phyloP scores from a whole-genome alignment of 2,113 vertebrate genomes.

The Brachypodius melanocephalos region DNA sequence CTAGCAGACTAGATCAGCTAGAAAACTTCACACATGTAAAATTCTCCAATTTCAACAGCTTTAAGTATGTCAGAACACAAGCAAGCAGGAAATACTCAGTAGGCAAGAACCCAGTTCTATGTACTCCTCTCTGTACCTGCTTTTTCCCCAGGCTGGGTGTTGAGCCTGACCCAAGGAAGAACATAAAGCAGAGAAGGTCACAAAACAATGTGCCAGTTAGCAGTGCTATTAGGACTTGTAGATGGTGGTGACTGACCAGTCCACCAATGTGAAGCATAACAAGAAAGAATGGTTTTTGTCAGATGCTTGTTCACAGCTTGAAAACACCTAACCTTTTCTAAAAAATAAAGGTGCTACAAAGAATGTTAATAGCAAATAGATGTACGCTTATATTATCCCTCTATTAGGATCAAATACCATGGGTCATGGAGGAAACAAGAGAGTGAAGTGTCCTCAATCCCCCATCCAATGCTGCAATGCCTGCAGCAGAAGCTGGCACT shows the following conservation, averaged over 20 bases:
- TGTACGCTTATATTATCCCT: not conserved
- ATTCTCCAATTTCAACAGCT: not conserved
- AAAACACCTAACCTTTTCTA: not conserved
- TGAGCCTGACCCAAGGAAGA: not conserved
- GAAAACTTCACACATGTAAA: not conserved
- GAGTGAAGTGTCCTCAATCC: not conserved
- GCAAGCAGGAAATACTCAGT: not conserved
- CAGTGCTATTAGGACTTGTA: not conserved
- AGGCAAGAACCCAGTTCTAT: not conserved
- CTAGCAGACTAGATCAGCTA: not conserved
- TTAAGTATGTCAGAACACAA: not conserved
- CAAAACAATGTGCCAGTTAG: not conserved
- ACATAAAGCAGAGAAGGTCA: not conserved
- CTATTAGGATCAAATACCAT: not conserved
- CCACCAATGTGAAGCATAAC: not conserved
- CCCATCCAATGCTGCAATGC: not conserved
- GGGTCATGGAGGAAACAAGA: not conserved
- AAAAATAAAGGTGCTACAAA: not conserved
- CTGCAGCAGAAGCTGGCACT: not conserved
- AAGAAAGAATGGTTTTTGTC: not conserved
- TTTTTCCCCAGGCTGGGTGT: not conserved
- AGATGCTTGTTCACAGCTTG: not conserved
- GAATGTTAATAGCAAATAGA: not conserved
- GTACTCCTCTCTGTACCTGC: not conserved
- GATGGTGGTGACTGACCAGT: not conserved